Evolutionary conservation across 2,888 invertebrate species (phyloP).

Genomic region (Acrocera orbiculus): DNA sequence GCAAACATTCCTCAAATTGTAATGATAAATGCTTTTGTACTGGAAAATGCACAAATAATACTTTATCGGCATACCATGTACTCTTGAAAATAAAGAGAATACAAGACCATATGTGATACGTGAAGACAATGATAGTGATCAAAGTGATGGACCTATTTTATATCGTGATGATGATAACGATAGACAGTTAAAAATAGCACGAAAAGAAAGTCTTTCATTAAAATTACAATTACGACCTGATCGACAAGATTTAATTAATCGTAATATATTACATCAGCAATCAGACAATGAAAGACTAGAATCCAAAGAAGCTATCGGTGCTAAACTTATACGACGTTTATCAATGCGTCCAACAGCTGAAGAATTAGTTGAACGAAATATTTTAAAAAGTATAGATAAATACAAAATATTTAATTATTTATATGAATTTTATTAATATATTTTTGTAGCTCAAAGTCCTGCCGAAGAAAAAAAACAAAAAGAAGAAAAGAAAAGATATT

Average conservation of each 20-base stretch:
- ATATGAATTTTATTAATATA: slow-evolving; percentile 2
- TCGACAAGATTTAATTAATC: slow-evolving; percentile 81
- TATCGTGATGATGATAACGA: slow-evolving; percentile 55
- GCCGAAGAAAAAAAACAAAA: slow-evolving; percentile 90
- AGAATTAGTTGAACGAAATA: slow-evolving; percentile 94
- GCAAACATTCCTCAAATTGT: no score
- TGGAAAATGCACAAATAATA: no score
- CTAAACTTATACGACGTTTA: slow-evolving; percentile 79
- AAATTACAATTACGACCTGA: slow-evolving; percentile 86
- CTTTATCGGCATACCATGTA: slow-evolving; percentile 52
- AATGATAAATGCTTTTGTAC: no score
- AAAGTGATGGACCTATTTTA: slow-evolving; percentile 46
- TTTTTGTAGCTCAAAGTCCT: slow-evolving; percentile 64
- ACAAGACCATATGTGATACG: slow-evolving; percentile 58
- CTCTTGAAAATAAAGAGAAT: slow-evolving; percentile 76
- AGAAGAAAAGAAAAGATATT: slow-evolving; percentile 90
- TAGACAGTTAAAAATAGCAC: slow-evolving; percentile 68
- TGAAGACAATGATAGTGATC: slow-evolving; percentile 45
- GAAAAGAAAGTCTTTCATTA: slow-evolving; percentile 91
- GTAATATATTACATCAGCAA: slow-evolving; percentile 84
- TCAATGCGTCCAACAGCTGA: slow-evolving; percentile 96
- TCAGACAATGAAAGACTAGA: slow-evolving; percentile 82
- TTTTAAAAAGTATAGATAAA: slow-evolving; percentile 67
- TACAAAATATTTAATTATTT: no score
- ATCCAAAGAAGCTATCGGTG: slow-evolving; percentile 86